phyloP scores from a whole-genome alignment of 2,888 invertebrate genomes.

The Deroplatys truncata region DNA sequence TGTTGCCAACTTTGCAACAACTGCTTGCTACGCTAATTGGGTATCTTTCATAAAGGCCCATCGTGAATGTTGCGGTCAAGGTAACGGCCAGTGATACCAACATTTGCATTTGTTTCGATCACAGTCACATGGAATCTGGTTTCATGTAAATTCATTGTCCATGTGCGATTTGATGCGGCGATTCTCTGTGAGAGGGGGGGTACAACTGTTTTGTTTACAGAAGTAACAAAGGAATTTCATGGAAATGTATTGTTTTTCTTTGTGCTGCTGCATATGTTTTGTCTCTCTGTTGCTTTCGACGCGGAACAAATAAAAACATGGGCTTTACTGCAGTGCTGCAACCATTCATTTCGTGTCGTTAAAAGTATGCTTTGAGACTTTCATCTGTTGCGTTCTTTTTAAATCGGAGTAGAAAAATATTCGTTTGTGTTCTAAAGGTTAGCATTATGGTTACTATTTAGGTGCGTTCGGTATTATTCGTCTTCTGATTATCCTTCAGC shows the following conservation, averaged over 20 bases:
- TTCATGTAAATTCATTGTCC: neutral
- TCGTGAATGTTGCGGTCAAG: neutral
- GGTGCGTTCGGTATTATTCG: too few relatives aligned
- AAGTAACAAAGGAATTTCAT: neutral
- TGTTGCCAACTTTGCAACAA: neutral
- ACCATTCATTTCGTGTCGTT: too few relatives aligned
- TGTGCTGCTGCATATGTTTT: neutral
- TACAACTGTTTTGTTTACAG: neutral
- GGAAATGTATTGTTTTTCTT: neutral
- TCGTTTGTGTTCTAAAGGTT: too few relatives aligned
- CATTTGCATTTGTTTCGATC: neutral
- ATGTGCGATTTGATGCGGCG: neutral
- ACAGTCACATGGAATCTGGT: neutral
- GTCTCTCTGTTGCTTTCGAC: too few relatives aligned
- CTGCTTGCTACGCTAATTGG: neutral
- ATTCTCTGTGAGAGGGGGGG: neutral
- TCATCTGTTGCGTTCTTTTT: too few relatives aligned
- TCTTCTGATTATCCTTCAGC: too few relatives aligned
- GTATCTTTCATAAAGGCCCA: neutral
- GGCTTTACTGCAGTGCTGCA: too few relatives aligned
- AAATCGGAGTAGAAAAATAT: too few relatives aligned
- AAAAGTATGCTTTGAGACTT: too few relatives aligned
- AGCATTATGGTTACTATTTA: too few relatives aligned
- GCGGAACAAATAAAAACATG: too few relatives aligned
- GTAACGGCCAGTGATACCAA: neutral